Percentiles rank a stretch among this genome's conserved stretches.
These are phyloP conservation scores for Gasterosteus aculeatus DNA, from an alignment of 2,113 vertebrate species.

Conservation along the genomic window DNA sequence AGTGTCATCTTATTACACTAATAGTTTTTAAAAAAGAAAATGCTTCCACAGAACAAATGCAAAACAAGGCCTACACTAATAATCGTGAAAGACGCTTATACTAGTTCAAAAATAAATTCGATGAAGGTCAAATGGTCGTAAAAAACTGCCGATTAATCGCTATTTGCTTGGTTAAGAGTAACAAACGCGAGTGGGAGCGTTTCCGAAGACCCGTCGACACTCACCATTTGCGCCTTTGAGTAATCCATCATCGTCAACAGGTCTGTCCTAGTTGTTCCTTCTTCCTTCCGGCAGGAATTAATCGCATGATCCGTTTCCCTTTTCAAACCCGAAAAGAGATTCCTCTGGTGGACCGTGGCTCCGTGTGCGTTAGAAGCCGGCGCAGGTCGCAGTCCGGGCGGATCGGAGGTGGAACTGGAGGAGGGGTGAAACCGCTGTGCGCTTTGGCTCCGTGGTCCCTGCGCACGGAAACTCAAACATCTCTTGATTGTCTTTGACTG, in stretches of 20 bases:
- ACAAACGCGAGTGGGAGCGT: slow-evolving; percentile 59
- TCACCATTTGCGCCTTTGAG: slow-evolving; percentile 84
- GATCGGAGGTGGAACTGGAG: slow-evolving; percentile 69
- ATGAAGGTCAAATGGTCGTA: background rate
- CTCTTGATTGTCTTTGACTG: slow-evolving; percentile 73
- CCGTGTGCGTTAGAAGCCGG: slow-evolving; percentile 44
- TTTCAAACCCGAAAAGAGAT: background rate
- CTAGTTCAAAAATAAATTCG: background rate
- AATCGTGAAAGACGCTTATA: background rate
- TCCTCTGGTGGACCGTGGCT: slow-evolving; percentile 5
- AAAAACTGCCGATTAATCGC: slow-evolving; percentile 22
- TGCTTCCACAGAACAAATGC: background rate
- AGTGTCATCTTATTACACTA: background rate
- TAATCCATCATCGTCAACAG: slow-evolving; percentile 81
- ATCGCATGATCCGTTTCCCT: slow-evolving; percentile 62
- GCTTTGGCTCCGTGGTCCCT: slow-evolving; percentile 75
- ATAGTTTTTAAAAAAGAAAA: background rate
- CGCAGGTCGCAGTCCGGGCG: slow-evolving; percentile 40
- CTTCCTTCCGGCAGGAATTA: slow-evolving; percentile 47
- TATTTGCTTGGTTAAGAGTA: slow-evolving; percentile 73
- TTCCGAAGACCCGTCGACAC: slow-evolving; percentile 67
- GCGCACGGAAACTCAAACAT: slow-evolving; percentile 82
- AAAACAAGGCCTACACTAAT: background rate
- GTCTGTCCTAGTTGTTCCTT: slow-evolving; percentile 52
- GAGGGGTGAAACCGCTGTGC: slow-evolving; percentile 42